Base-by-base conservation (phyloP, 2,888 invertebrate species). In the Patella ulyssiponensis region DNA sequence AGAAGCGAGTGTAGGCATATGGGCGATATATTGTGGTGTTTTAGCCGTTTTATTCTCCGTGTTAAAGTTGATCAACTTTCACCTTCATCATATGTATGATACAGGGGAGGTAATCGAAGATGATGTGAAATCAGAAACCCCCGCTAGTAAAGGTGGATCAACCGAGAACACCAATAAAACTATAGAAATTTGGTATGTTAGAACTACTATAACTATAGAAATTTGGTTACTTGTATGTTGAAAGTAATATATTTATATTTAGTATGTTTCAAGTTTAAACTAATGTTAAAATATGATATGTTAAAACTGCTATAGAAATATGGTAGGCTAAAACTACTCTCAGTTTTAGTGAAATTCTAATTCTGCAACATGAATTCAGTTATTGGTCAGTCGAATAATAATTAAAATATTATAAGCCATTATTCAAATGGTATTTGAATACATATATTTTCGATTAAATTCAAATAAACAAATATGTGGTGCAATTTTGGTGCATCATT, bases 31-130 rank as follows among this genome's bases (percentile, higher is more conserved):
- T 93, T 96, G 96, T 91, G 93, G 94, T 73, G 94, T 95, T 75
- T 95, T 98, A 83, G 95, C 95, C 52, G 88, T 95, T 76, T 93
- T 97, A 78, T 97, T 99, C 91, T 94, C 95, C 15, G 91, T 94
- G 74, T 93, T 99, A 81, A 99, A 99, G 93, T 92, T 96, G 80
- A 93, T 96, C 85, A 98, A 98, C 93, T 95, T 95, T 93, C 95
- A 95, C 71, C 94, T 98, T 80, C 98, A 98, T 92, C 95, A 95
- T 86, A 95, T 98, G 93, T 98, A 98, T 92, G 98, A 98, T 92
- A 97, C 97, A 17, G 95, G 95, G n/a, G 97, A 98, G 92, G 95
- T 90, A 75, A 88, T 90, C 52, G 89, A 90, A 77, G 90, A 89
- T 71, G 85, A 81, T 15, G 70, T 73, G 17, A 78, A 80, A 52